These are phyloP conservation scores for Xanthia togata DNA, from an alignment of 2,888 invertebrate species.

Conservation along the genomic window DNA sequence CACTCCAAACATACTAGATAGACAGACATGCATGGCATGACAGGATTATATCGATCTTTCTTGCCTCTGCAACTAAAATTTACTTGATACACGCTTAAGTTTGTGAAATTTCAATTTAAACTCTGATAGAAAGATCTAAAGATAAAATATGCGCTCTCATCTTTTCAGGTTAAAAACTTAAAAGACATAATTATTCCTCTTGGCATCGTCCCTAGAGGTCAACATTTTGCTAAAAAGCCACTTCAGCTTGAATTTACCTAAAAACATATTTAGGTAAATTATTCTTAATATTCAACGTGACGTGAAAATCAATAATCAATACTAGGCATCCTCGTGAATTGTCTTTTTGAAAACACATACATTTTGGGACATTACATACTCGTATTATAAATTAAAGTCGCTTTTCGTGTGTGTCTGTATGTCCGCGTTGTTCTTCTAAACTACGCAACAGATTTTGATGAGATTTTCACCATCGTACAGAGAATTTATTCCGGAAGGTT, in stretches of 20 bases:
- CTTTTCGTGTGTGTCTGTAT: too few species aligned
- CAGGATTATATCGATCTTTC: constrained; percentile 14
- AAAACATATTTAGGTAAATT: too few species aligned
- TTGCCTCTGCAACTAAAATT: neutral
- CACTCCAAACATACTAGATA: neutral
- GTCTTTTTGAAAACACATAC: neutral
- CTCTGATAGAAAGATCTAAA: neutral
- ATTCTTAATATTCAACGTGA: too few species aligned
- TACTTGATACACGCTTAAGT: neutral
- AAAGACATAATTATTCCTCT: constrained; percentile 20
- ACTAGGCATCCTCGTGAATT: neutral
- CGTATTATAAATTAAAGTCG: too few species aligned
- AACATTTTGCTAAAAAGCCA: constrained; percentile 1
- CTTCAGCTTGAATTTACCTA: too few species aligned
- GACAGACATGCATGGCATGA: neutral
- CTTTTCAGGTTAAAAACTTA: constrained; percentile 12
- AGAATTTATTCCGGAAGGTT: too few species aligned
- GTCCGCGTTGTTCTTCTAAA: too few species aligned
- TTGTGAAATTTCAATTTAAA: constrained; percentile 5
- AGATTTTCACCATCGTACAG: too few species aligned
- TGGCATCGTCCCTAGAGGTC: constrained; percentile 1
- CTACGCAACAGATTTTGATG: too few species aligned
- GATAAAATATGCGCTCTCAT: neutral
- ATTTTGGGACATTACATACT: neutral
- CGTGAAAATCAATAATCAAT: constrained; percentile 16